Conservation (phyloP, 2,113 vertebrate species). For the Chamaetylas fuelleborni region DNA sequence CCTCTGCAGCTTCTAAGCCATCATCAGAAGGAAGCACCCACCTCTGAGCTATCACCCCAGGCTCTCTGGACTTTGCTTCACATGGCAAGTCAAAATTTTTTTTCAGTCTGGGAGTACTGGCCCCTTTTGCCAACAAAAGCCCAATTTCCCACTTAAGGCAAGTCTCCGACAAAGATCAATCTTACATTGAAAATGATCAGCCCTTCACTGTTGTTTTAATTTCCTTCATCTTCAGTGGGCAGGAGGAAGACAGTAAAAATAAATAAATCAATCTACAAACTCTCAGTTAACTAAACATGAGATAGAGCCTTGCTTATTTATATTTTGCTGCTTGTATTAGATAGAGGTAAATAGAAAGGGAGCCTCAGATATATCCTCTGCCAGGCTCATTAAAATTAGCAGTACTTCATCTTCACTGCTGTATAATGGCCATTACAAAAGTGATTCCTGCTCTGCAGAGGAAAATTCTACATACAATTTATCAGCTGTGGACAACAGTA, state of each 20-base stretch:
- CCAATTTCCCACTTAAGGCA: neutral
- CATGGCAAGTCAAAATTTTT: neutral
- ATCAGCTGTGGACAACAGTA: neutral
- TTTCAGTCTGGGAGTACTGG: neutral
- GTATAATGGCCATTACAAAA: neutral
- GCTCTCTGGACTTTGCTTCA: neutral
- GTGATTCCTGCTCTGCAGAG: neutral
- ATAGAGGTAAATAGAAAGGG: neutral
- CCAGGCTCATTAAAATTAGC: neutral
- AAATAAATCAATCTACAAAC: neutral
- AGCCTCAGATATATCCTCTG: neutral
- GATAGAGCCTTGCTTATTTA: neutral
- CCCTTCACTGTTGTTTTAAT: neutral
- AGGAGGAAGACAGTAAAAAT: neutral
- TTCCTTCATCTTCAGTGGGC: neutral
- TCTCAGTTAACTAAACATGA: neutral
- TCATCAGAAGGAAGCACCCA: neutral
- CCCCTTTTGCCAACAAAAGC: neutral
- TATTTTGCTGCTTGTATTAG: neutral
- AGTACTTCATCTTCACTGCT: neutral
- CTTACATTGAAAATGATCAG: neutral
- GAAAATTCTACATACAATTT: neutral
- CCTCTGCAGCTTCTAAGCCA: neutral
- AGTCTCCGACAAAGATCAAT: neutral
- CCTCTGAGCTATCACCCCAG: neutral